phyloP scores from a whole-genome alignment of 2,888 invertebrate genomes.

The Epistrophe eligans region DNA sequence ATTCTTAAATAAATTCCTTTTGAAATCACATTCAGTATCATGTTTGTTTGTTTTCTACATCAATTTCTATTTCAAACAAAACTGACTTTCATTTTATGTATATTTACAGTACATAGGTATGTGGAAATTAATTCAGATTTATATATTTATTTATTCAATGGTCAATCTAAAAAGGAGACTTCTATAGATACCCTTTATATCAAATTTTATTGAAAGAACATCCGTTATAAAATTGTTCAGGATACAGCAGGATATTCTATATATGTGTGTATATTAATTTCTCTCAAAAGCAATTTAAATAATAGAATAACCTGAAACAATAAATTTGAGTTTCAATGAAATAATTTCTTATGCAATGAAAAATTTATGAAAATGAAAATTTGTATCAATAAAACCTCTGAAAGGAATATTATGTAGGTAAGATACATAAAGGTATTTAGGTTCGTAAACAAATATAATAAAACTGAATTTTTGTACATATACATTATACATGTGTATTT shows the following conservation, averaged over 20 bases:
- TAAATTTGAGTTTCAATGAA: neutral
- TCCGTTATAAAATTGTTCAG: neutral
- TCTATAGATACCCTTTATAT: neutral
- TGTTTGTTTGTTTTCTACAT: neutral
- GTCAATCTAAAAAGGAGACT: neutral
- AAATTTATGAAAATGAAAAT: neutral
- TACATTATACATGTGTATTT: too few species aligned
- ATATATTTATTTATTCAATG: constrained; percentile 14
- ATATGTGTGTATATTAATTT: neutral
- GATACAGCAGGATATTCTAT: neutral
- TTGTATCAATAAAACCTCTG: too few species aligned
- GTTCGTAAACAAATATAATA: too few species aligned
- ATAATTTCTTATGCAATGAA: neutral
- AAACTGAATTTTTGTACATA: too few species aligned
- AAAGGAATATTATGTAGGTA: too few species aligned
- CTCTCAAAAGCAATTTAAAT: neutral
- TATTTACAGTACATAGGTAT: neutral
- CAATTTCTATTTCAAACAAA: neutral
- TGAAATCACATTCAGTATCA: neutral
- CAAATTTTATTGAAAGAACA: neutral
- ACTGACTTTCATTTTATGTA: neutral
- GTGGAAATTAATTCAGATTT: neutral
- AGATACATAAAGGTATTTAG: too few species aligned
- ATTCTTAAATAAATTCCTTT: neutral
- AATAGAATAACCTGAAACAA: neutral